Base-by-base conservation (phyloP, 37 sponge, comb jelly and placozoan genomes). In the Agelas oroides region DNA sequence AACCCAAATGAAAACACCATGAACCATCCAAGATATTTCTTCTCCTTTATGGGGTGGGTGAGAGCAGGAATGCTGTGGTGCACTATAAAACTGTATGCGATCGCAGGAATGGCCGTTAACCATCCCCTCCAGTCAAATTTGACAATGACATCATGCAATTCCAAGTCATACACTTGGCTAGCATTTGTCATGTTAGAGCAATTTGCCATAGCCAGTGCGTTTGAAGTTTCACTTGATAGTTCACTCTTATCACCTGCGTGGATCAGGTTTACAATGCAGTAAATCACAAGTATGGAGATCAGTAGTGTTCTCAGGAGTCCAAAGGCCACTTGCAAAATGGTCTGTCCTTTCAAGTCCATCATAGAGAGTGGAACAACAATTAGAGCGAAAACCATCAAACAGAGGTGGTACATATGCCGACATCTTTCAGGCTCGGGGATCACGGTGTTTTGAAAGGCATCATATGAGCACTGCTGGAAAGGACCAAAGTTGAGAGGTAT, bases 51-150 rank as follows among this genome's bases (percentile, higher is more conserved):
- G 24, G 92, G 92, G 54, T 89, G 85, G 16, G 87, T 84, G 1
- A 94, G 84, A 1, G 88, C 41, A 24, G 95, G 92, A 19, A 94
- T 92, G 19, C 86, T 89, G n/a, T 80, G 86, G 57, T 94, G 95
- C 0, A 87, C 76, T 53, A 84, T 84, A 37, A 81, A 78, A 25
- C 92, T 89, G 74, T 84, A 94, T 33, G 81, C 77, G 25, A 87
- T 80, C 36, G 91, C 83, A 20, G 95, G 95, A 17, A 94, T 79
- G 18, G 84, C 72, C 2, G 70, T 68, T 40, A 94, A 23, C 95
- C 95, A 94, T 34, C 57, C 65, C 27, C 87, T 66, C 37, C 73
- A 36, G 55, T 86, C 79, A 52, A 90, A 93, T 21, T 54, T 30
- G 33, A 67, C 27, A 18, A 67, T 34, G 5, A 67, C 6, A 5